These are phyloP conservation scores for Halisarca cf. caerulea DNA, from an alignment of 37 sponge, comb jelly and placozoan species.

Conservation along the genomic window DNA sequence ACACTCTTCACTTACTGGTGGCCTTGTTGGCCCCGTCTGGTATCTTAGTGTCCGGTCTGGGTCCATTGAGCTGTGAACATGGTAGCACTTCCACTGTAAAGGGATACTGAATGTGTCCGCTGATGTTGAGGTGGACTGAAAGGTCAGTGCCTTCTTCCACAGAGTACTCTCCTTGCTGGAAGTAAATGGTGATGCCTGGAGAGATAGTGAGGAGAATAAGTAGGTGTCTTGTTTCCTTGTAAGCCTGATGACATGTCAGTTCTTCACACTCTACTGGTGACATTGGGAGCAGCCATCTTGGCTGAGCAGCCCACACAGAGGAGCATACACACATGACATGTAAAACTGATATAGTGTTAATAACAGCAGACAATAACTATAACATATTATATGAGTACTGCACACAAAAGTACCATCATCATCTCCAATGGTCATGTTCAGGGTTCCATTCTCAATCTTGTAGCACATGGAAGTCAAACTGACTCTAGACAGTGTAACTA, in stretches of 20 bases:
- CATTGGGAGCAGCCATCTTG: too few species aligned
- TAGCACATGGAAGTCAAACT: too few species aligned
- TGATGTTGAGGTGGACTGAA: not conserved
- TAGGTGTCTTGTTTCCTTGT: not conserved
- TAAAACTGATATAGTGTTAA: not conserved
- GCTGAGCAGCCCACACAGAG: too few species aligned
- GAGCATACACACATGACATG: too few species aligned
- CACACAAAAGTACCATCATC: not conserved
- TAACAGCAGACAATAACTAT: not conserved
- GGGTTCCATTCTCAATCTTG: too few species aligned
- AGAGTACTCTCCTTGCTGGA: not conserved
- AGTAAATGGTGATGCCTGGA: not conserved
- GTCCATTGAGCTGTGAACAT: not conserved
- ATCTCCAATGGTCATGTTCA: constrained; percentile 1
- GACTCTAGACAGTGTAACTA: not conserved
- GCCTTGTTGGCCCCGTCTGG: not conserved
- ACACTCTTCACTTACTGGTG: not conserved
- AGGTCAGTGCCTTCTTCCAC: not conserved
- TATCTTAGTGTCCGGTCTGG: not conserved
- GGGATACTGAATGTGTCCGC: not conserved
- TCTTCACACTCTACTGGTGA: too few species aligned
- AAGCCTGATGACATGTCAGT: too few species aligned
- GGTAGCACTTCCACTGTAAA: not conserved
- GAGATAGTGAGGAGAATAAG: not conserved
- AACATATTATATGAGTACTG: not conserved